A percentile compares a stretch with the other conserved stretches of the same genome.
These are phyloP conservation scores for Xerus rutilus DNA, from an alignment of 2,797 vertebrate genomes.

Conservation along the genomic window DNA sequence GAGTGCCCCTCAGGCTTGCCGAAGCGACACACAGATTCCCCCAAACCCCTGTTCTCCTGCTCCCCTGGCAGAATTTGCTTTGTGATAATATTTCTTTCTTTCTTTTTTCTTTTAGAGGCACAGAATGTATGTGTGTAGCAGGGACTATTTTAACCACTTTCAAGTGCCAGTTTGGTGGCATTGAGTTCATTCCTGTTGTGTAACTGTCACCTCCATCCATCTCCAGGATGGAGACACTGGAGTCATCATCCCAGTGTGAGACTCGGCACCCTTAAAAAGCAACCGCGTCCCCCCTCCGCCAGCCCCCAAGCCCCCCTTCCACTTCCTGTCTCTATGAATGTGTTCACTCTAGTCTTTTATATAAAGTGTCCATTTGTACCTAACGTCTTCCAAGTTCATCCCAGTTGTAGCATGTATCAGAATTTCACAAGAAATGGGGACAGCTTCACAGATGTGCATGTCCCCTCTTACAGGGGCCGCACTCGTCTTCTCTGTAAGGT, in stretches of 20 bases:
- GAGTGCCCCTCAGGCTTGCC: fast-evolving
- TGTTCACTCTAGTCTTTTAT: not conserved
- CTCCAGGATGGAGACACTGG: not conserved
- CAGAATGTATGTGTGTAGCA: not conserved
- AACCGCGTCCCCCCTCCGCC: fast-evolving
- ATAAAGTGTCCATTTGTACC: not conserved
- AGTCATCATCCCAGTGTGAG: not conserved
- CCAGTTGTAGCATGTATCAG: too few relatives aligned
- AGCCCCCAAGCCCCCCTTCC: not conserved
- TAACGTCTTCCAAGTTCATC: not conserved
- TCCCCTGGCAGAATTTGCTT: not conserved
- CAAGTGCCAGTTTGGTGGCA: not conserved
- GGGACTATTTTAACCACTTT: not conserved
- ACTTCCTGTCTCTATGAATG: not conserved
- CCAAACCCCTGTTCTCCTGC: not conserved
- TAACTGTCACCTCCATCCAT: too few relatives aligned
- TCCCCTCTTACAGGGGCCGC: not conserved
- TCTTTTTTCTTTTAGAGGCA: not conserved
- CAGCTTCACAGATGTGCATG: fast-evolving
- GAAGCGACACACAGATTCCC: not conserved
- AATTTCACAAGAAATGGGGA: not conserved
- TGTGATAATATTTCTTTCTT: not conserved
- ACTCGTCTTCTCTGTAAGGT: not conserved
- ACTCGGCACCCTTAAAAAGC: not conserved
- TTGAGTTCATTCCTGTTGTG: not conserved